Conservation (phyloP, 2,888 invertebrate genomes). For the Andrena dorsata region DNA sequence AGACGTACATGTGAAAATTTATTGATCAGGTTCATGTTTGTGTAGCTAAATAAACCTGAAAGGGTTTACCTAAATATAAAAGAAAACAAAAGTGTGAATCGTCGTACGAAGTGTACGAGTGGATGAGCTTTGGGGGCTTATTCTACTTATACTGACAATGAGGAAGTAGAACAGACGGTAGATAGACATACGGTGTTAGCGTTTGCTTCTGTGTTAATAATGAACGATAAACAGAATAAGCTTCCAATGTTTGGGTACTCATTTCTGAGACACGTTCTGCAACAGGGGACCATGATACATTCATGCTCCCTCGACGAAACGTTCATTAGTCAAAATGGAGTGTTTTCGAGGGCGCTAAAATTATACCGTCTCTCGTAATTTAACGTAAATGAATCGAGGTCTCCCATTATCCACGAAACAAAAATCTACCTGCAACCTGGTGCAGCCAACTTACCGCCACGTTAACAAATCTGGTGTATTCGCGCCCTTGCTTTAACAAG, state of each 20-base stretch:
- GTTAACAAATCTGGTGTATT: slow-evolving; percentile 54
- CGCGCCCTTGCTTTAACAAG: slow-evolving; percentile 57
- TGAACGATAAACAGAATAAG: background rate
- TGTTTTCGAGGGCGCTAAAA: slow-evolving; percentile 17
- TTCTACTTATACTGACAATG: too few relatives aligned
- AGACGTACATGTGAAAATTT: too few relatives aligned
- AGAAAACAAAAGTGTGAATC: too few relatives aligned
- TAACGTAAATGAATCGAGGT: slow-evolving; percentile 34
- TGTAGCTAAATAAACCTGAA: too few relatives aligned
- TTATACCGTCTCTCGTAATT: slow-evolving; percentile 29
- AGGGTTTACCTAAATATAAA: too few relatives aligned
- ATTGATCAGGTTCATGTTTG: too few relatives aligned
- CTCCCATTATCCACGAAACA: slow-evolving; percentile 19
- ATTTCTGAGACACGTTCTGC: background rate
- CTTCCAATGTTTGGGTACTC: background rate
- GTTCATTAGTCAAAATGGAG: slow-evolving; percentile 29
- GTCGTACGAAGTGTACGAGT: too few relatives aligned
- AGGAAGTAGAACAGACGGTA: too few relatives aligned
- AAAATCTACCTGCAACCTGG: slow-evolving; percentile 46
- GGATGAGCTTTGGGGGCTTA: too few relatives aligned
- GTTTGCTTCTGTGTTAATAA: too few relatives aligned
- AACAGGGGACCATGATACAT: background rate
- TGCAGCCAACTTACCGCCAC: slow-evolving; percentile 36
- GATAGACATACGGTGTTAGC: too few relatives aligned
- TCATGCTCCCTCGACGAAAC: background rate